Evolutionary conservation across 2,888 invertebrate species (phyloP), one percentile per base, ranked within the genome.

Genomic region (Thyatira batis): DNA sequence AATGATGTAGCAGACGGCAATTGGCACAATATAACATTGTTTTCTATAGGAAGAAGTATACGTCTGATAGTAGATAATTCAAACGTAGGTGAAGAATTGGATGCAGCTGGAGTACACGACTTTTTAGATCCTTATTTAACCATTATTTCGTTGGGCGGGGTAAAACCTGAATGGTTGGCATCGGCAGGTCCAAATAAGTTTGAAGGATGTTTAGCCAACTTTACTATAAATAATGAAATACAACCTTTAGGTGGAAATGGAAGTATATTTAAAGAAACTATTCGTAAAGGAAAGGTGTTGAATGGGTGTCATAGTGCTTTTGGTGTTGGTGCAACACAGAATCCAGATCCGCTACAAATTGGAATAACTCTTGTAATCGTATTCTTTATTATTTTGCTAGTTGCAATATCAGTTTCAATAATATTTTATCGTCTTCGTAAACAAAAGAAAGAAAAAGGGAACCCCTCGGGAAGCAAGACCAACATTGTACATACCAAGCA

Each of bases 351-450:
- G 0, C 90, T 98, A 8, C 97, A 97, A 73, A 97, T 98, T 59
- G 98, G 98, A 52, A 96, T 98, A 55, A 98, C 98, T 0, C 92
- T 98, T 28, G 98, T 98, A 20, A 97, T 98, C 60, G 97, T 97
- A 21, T 98, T 99, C 92, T 98, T 99, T 78, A 96, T 97, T 5
- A 96, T 98, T 57, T 89, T 98, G 11, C 93, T 98, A 50, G 95
- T 98, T 10, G 97, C 97, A 11, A 97, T 98, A 71, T 93, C 97
- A 54, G 96, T 97, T 20, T 98, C 97, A 49, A 98, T 98, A 76
- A 94, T 98, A n/a, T 97, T 98, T 43, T 98, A 98, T 83, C 95
- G 98, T 45, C 93, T 98, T 60, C 94, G 98, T 17, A 95, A 96
- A 52, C 97, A 97, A 80, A 96, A 95, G 80, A 96, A 97, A 83